Conservation (phyloP, 2,888 invertebrate species). For the Meta bourneti region DNA sequence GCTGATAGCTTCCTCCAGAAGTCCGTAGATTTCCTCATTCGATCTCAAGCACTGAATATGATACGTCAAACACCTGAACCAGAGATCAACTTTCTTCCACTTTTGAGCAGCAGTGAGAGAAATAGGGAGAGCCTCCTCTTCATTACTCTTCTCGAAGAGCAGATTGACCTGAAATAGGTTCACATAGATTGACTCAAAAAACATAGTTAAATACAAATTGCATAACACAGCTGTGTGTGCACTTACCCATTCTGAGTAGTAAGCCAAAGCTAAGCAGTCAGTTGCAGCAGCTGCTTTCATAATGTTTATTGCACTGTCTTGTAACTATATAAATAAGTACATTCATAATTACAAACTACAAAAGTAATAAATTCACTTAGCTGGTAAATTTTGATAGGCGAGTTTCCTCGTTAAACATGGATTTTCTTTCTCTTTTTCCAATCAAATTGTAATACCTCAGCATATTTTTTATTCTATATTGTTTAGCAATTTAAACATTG, state of each 20-base stretch:
- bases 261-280: conserved; percentile 16
- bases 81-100: conserved; percentile 40
- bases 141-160: conserved; percentile 39
- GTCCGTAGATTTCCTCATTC: not conserved
- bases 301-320: conserved; percentile 14
- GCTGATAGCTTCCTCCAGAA: conserved; percentile 47
- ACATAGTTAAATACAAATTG: not conserved
- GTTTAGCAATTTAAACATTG: too few relatives aligned
- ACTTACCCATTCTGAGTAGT: conserved; percentile 17
- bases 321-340: conserved; percentile 31
- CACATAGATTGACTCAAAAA: not conserved
- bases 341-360: not conserved
- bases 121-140: conserved; percentile 38
- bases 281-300: conserved; percentile 44
- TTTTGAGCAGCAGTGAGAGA: conserved; percentile 41
- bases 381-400: too few relatives aligned
- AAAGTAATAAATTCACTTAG: not conserved
- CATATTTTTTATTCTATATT: too few relatives aligned
- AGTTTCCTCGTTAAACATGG: too few relatives aligned
- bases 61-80: conserved; percentile 51
- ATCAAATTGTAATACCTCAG: not conserved
- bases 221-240: too few relatives aligned
- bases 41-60: conserved; percentile 51
- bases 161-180: conserved; percentile 39
- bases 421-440: too few relatives aligned